Evolutionary conservation across 2,888 invertebrate genomes (phyloP).

Genomic region (Mongoloraphidia duomilia): DNA sequence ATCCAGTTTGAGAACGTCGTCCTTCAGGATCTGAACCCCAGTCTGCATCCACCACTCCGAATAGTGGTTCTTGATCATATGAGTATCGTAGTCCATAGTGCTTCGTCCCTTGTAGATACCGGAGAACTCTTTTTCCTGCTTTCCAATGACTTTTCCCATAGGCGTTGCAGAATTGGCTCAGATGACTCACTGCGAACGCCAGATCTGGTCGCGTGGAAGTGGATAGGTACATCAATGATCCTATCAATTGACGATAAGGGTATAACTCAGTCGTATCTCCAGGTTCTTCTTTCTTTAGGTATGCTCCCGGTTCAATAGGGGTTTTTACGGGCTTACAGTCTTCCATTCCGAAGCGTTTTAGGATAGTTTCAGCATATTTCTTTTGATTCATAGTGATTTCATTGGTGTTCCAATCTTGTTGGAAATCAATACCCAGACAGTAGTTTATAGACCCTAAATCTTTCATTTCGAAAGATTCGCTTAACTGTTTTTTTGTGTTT

Average conservation of each 20-base stretch:
- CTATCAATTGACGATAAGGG: no score
- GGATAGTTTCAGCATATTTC: not conserved
- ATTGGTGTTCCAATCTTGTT: not conserved
- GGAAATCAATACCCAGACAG: not conserved
- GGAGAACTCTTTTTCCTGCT: constrained; percentile 8
- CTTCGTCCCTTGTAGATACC: constrained; percentile 9
- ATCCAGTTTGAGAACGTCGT: constrained; percentile 12
- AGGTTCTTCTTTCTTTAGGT: not conserved
- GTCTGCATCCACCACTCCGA: constrained; percentile 10
- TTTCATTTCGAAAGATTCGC: not conserved
- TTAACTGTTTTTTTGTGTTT: not conserved
- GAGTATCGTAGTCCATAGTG: not conserved
- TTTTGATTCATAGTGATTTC: not conserved
- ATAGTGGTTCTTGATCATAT: not conserved
- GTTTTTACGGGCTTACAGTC: not conserved
- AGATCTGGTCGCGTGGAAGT: not conserved
- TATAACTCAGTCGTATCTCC: not conserved
- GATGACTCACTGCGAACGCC: not conserved
- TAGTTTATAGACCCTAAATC: not conserved
- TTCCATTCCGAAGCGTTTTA: not conserved
- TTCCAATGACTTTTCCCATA: constrained; percentile 10
- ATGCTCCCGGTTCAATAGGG: not conserved
- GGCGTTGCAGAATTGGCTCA: constrained; percentile 14
- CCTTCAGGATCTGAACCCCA: constrained; percentile 7
- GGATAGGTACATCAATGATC: not conserved